Evolutionary conservation across 2,113 vertebrate species (phyloP).

Genomic region (Rafetus swinhoei): DNA sequence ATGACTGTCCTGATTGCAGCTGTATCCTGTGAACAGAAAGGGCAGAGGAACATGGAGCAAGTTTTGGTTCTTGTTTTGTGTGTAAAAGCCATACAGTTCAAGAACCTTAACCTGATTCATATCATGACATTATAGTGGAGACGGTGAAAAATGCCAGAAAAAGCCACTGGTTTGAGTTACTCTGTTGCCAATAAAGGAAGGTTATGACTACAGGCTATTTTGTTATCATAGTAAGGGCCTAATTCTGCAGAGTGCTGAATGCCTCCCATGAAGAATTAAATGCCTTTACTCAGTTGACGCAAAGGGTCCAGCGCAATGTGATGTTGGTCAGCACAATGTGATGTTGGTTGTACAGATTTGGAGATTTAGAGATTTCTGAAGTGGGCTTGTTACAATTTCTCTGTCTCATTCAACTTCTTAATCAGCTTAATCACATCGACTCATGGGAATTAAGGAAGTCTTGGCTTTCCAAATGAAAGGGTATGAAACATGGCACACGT

Average conservation of each 20-base stretch:
- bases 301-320: not conserved
- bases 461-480: conserved; percentile 1
- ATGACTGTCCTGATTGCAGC: not conserved
- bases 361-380: conserved; percentile 2
- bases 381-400: not conserved
- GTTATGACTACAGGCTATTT: not conserved
- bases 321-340: not conserved
- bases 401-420: not conserved
- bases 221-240: not conserved
- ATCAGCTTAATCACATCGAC: not conserved
- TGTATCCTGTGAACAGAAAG: not conserved
- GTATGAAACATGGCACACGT: not conserved
- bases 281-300: not conserved
- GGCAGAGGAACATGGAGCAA: not conserved
- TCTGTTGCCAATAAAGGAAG: not conserved
- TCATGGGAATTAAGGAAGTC: not conserved
- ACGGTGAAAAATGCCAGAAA: not conserved
- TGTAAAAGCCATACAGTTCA: not conserved
- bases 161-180: not conserved
- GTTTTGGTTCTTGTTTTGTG: not conserved
- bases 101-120: not conserved
- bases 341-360: not conserved
- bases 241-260: not conserved
- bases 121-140: not conserved
- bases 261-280: not conserved